Conservation (phyloP, 2,888 invertebrate genomes). For the Chloromyia formosa region DNA sequence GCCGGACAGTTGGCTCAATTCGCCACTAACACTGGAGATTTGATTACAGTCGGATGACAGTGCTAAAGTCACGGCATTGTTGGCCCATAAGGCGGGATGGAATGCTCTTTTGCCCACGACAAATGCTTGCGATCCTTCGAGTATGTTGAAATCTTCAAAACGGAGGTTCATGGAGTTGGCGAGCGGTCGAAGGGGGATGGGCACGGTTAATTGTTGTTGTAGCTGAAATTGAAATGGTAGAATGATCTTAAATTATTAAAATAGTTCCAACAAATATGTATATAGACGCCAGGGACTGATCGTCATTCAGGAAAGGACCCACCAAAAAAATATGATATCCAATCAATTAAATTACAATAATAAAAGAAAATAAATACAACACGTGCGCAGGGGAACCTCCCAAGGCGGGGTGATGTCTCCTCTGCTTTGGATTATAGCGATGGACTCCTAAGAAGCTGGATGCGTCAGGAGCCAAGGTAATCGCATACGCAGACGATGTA, state of each 20-base stretch:
- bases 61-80: conserved; percentile 74
- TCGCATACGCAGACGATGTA: no score
- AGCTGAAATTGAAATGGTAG: conserved; percentile 66
- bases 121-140: conserved; percentile 67
- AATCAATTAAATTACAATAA: no score
- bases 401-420: no score
- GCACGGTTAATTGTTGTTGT: conserved; percentile 76
- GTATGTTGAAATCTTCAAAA: conserved; percentile 76
- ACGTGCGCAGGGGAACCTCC: no score
- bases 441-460: no score
- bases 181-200: conserved; percentile 74
- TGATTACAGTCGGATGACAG: conserved; percentile 70
- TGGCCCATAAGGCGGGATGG: conserved; percentile 79
- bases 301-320: no score
- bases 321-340: no score
- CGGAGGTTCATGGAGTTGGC: conserved; percentile 78
- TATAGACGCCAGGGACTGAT: no score
- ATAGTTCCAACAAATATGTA: no score
- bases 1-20: conserved; percentile 69
- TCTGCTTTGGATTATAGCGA: no score
- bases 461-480: no score
- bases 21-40: conserved; percentile 65
- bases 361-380: no score
- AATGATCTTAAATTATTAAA: not conserved
- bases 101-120: conserved; percentile 77